These are phyloP conservation scores for Nannobrachium achirus DNA, from an alignment of 2,113 vertebrate genomes.

Conservation along the genomic window DNA sequence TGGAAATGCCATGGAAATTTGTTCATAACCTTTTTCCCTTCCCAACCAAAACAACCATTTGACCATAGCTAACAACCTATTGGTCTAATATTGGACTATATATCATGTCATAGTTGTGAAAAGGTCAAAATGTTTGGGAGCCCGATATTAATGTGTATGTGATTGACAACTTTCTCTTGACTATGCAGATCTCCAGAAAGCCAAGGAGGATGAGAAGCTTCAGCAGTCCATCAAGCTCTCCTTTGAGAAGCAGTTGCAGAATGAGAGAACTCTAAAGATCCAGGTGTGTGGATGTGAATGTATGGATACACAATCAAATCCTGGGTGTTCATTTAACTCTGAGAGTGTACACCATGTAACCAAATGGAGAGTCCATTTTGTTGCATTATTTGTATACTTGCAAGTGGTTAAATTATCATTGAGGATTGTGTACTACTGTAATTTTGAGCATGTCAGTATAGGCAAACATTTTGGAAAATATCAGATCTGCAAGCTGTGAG, in stretches of 20 bases:
- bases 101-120: constrained; percentile 9
- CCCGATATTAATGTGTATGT: constrained; percentile 8
- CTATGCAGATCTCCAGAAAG: constrained; percentile 82
- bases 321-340: too few relatives aligned
- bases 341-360: too few relatives aligned
- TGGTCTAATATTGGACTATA: background rate
- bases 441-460: too few relatives aligned
- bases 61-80: background rate
- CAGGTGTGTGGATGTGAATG: constrained; percentile 78
- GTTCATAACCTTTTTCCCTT: background rate
- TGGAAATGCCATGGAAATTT: constrained; percentile 6
- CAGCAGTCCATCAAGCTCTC: constrained; percentile 80
- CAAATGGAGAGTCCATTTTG: background rate
- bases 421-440: too few relatives aligned
- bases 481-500: too few relatives aligned
- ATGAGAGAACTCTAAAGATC: constrained; percentile 93
- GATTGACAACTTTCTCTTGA: constrained; percentile 20
- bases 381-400: background rate
- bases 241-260: constrained; percentile 90
- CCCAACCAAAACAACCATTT: background rate
- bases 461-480: too few relatives aligned
- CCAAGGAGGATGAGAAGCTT: constrained; percentile 85
- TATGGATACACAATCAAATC: background rate
- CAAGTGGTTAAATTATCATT: background rate
- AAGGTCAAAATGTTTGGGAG: constrained; percentile 7